These are phyloP conservation scores for Erythrocebus patas DNA, from an alignment of 2,113 vertebrate genomes.

Conservation along the genomic window DNA sequence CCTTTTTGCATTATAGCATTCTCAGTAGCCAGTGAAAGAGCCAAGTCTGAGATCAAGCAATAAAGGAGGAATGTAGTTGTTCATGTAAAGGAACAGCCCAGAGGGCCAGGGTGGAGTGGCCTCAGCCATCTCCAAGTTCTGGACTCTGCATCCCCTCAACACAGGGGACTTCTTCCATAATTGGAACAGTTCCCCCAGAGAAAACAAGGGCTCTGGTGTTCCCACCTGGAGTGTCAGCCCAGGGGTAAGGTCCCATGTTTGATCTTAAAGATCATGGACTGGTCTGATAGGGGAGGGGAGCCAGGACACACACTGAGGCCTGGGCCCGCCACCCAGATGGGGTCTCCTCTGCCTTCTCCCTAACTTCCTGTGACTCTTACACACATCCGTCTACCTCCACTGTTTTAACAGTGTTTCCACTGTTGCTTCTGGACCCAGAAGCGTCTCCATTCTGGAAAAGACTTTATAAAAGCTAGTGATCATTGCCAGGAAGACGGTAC, in stretches of 20 bases:
- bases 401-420: accelerated
- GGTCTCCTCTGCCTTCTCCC: not conserved
- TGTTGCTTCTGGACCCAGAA: not conserved
- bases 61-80: not conserved
- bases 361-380: accelerated
- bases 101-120: not conserved
- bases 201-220: too few relatives aligned
- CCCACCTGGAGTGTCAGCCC: too few relatives aligned
- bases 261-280: too few relatives aligned
- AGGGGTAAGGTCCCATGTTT: not conserved
- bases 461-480: accelerated
- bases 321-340: not conserved
- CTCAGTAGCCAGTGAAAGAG: accelerated
- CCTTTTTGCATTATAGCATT: not conserved
- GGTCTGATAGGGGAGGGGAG: not conserved
- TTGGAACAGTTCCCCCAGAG: not conserved
- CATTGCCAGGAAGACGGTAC: not conserved
- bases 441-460: not conserved
- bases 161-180: not conserved
- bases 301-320: not conserved
- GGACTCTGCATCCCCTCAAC: too few relatives aligned
- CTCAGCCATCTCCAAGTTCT: not conserved
- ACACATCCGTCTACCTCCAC: accelerated
- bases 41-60: not conserved
- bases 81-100: not conserved